Evolutionary conservation across 2,888 invertebrate species (phyloP), one percentile per base, ranked within the genome.

Genomic region (Panopea generosa): DNA sequence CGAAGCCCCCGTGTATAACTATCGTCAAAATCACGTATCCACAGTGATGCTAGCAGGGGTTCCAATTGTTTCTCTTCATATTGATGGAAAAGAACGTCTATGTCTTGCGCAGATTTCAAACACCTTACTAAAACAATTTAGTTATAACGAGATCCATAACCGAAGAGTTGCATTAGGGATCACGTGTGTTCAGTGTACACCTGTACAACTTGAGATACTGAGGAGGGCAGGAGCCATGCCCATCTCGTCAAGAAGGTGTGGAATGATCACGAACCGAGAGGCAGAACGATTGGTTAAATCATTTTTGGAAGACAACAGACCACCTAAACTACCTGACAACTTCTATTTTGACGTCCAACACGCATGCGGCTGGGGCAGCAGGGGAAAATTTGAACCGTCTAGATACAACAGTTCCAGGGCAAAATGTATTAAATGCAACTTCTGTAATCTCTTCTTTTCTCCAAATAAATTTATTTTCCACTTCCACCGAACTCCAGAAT

Each of bases 381-480:
- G 96, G 0, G 99, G 92, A 2, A 80, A 83, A 60, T 93, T 92
- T 81, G 87, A 90, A 56, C 92, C 92, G 2, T 87, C 97, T 9
- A 95, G 91, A 27, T 92, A 92, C 79, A 92, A 92, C 83, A 92
- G 93, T 77, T 98, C 98, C 0, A 94, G 98, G 47, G 99, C 99
- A 0, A 99, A 99, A 93, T 99, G 99, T 94, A 98, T 99, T 89
- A 97, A 98, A 92, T 99, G 99, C 93, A 94, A 95, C 16, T 96
- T 95, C 90, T 99, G 99, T 90, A 97, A 97, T n/a, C 93, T 98
- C 52, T 99, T 97, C 93, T 99, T 98, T 93, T 99, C 98, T 0
- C 99, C 99, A 4, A 99, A 99, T 93, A 99, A 99, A 93, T 99
- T 99, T 94, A 99, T 99, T 88, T 99, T 99, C 92, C 99, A 99